Evolutionary conservation across 2,888 invertebrate genomes (phyloP).

Genomic region (Mallateleia sp.): DNA sequence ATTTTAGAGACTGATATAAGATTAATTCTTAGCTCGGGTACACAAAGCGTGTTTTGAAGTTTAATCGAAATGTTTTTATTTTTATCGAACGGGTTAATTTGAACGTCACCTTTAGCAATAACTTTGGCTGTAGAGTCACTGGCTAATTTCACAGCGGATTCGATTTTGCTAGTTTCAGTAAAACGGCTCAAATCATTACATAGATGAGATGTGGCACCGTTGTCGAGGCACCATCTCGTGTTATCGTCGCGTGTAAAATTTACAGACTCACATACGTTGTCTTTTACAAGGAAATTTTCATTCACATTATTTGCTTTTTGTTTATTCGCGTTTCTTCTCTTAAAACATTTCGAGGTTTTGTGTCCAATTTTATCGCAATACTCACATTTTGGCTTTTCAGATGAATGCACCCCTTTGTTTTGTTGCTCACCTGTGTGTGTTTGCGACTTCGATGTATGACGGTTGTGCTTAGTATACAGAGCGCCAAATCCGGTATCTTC

Average conservation of each 20-base stretch:
- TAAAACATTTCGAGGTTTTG: neutral
- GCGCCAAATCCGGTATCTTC: neutral
- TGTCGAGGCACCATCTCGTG: neutral
- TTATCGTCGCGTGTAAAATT: neutral
- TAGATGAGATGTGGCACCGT: neutral
- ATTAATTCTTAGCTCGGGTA: neutral
- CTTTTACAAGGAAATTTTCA: neutral
- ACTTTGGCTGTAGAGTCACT: neutral
- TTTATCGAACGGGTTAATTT: neutral
- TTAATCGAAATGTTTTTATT: conserved; percentile 2
- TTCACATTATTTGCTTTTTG: neutral
- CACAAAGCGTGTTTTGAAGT: neutral
- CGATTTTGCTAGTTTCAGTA: neutral
- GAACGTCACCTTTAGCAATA: neutral
- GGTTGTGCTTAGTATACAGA: neutral
- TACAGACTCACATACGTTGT: neutral
- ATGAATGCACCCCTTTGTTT: neutral
- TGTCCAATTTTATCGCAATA: neutral
- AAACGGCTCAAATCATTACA: neutral
- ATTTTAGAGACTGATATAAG: neutral
- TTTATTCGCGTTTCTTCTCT: neutral
- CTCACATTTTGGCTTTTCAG: neutral
- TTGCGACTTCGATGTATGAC: neutral
- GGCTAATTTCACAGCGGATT: neutral
- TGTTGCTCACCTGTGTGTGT: neutral